Percentiles rank a stretch among this genome's conserved stretches.
Conservation (phyloP, 2,888 invertebrate genomes). For the Pseudoips prasinana region DNA sequence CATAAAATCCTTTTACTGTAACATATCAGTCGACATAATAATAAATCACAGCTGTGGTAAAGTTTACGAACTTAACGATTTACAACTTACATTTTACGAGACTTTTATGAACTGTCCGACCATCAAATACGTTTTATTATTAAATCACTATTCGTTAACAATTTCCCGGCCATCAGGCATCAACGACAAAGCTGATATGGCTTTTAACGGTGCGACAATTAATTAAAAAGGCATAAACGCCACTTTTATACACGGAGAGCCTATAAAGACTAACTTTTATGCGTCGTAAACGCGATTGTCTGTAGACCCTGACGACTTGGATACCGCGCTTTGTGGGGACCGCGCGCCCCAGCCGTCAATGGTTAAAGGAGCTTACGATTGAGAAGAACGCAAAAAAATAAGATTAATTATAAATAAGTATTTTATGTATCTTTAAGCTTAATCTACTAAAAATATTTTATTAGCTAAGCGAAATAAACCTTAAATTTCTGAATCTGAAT, state of each 20-base stretch:
- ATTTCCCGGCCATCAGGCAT: slow-evolving; percentile 70
- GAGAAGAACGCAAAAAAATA: slow-evolving; percentile 30
- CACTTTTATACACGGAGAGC: slow-evolving; percentile 77
- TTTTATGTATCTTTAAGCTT: too few species aligned
- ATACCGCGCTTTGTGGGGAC: slow-evolving; percentile 51
- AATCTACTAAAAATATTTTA: too few species aligned
- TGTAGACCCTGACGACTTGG: slow-evolving; percentile 67
- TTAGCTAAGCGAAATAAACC: too few species aligned
- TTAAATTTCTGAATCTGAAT: too few species aligned
- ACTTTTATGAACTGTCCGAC: slow-evolving; percentile 66
- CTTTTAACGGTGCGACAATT: slow-evolving; percentile 77
- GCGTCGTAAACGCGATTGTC: slow-evolving; percentile 81
- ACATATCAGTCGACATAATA: slow-evolving; percentile 17
- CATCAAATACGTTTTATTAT: slow-evolving; percentile 71
- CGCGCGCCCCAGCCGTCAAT: slow-evolving; percentile 40
- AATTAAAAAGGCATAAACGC: slow-evolving; percentile 81
- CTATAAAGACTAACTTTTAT: slow-evolving; percentile 83
- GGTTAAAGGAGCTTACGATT: slow-evolving; percentile 46
- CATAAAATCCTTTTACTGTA: slow-evolving; percentile 22
- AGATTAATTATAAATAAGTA: too few species aligned
- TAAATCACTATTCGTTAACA: slow-evolving; percentile 74
- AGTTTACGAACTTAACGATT: slow-evolving; percentile 46
- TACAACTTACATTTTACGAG: slow-evolving; percentile 57
- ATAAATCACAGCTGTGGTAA: slow-evolving; percentile 40
- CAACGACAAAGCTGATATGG: slow-evolving; percentile 73